Evolutionary conservation across 2,888 invertebrate species (phyloP).

Genomic region (Anagyrus pseudococci): DNA sequence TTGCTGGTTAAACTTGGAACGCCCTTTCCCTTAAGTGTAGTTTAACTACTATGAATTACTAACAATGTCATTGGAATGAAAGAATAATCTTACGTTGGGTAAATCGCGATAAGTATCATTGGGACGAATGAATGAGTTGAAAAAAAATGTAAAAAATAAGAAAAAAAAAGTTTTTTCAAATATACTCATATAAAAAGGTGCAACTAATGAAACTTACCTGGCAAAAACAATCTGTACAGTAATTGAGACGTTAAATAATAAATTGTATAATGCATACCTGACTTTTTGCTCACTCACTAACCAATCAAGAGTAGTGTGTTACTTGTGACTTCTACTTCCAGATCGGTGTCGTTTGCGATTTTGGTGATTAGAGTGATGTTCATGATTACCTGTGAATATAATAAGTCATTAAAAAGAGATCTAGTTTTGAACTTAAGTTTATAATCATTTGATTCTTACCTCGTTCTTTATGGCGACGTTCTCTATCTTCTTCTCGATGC

Average conservation of each 20-base stretch:
- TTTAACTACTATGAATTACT: constrained; percentile 1
- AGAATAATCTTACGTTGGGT: constrained; percentile 7
- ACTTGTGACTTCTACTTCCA: constrained; percentile 62
- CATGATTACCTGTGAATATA: constrained; percentile 52
- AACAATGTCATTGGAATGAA: constrained; percentile 6
- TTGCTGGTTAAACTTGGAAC: constrained; percentile 21
- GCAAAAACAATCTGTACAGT: constrained; percentile 58
- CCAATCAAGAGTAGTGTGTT: constrained; percentile 63
- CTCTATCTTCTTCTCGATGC: constrained; percentile 57
- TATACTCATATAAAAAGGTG: constrained; percentile 52
- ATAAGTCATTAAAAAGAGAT: too few relatives aligned
- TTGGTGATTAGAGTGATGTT: constrained; percentile 56
- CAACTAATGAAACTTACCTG: constrained; percentile 61
- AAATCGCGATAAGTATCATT: constrained; percentile 13
- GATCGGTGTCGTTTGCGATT: constrained; percentile 59
- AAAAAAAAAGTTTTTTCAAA: constrained; percentile 36
- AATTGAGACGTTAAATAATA: constrained; percentile 60
- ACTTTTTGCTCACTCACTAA: constrained; percentile 61
- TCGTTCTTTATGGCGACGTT: constrained; percentile 57
- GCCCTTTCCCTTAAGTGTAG: constrained; percentile 7
- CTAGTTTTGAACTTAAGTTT: too few relatives aligned
- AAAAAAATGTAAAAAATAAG: constrained; percentile 35
- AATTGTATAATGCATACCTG: constrained; percentile 61
- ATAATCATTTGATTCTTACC: constrained; percentile 49
- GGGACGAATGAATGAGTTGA: constrained; percentile 25